Conservation (phyloP, 2,797 vertebrate species). For the Trichosurus vulpecula region DNA sequence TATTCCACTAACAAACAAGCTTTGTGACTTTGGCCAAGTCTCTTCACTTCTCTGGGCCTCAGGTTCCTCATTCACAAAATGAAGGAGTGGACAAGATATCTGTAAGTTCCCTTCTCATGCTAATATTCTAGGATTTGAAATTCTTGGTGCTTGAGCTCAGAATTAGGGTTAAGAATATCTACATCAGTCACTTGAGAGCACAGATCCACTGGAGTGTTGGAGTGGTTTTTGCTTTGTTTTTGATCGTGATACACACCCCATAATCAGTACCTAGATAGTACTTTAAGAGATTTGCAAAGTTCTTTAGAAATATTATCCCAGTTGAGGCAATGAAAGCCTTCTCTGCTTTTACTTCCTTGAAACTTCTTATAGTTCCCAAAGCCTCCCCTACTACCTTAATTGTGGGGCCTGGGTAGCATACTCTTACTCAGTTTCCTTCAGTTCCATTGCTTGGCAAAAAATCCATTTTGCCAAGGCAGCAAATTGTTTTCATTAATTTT, state of each 20-base stretch:
- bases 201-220: background rate
- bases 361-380: slow-evolving; percentile 24
- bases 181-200: background rate
- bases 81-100: background rate
- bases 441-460: background rate
- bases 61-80: background rate
- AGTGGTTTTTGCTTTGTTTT: background rate
- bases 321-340: slow-evolving; percentile 44
- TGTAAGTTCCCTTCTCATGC: background rate
- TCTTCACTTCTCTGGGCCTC: background rate
- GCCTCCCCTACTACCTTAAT: background rate
- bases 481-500: background rate
- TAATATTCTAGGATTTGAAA: slow-evolving; percentile 14
- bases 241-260: background rate
- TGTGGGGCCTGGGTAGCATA: background rate
- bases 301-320: slow-evolving; percentile 32
- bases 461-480: background rate
- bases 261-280: background rate
- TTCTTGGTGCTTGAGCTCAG: background rate
- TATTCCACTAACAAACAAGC: background rate
- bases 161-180: background rate
- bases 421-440: background rate
- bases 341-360: slow-evolving; percentile 11
- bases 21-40: background rate
- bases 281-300: background rate